Evolutionary conservation across 2,888 invertebrate species (phyloP).

Genomic region (Dryomyza anilis): DNA sequence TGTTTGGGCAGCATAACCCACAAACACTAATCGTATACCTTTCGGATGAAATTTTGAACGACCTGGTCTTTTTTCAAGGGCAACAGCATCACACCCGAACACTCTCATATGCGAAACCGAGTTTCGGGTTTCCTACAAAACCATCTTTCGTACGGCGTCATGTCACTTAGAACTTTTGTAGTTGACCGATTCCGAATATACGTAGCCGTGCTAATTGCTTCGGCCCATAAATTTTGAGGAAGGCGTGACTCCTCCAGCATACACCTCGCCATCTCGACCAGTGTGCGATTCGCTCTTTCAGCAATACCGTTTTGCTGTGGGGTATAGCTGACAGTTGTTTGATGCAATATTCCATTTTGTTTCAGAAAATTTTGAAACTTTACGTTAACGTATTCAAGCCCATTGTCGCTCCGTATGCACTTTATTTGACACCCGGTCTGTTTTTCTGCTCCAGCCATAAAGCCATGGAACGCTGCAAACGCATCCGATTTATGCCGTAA

Average conservation of each 20-base stretch:
- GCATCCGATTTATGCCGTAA: no score
- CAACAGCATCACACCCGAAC: conserved; percentile 27
- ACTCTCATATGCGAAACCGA: conserved; percentile 29
- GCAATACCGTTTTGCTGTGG: neutral
- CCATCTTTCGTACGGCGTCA: conserved; percentile 35
- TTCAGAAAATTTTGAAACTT: neutral
- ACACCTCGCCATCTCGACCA: neutral
- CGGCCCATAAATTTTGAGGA: conserved; percentile 31
- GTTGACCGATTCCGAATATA: conserved; percentile 35
- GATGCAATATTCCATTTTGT: no score
- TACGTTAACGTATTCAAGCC: neutral
- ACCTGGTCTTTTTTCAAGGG: neutral
- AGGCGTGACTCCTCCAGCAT: neutral
- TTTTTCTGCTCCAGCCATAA: no score
- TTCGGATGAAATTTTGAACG: neutral
- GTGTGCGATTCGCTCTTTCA: neutral
- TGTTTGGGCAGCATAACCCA: neutral
- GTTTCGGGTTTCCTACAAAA: conserved; percentile 30
- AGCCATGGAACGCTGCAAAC: no score
- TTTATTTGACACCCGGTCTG: neutral
- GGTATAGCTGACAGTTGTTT: neutral
- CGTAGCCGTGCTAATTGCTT: conserved; percentile 34
- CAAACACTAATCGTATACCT: neutral
- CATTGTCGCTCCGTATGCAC: neutral
- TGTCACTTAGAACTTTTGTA: conserved; percentile 26